Evolutionary conservation across 2,888 invertebrate genomes (phyloP).

Genomic region (Catocala fraxini): DNA sequence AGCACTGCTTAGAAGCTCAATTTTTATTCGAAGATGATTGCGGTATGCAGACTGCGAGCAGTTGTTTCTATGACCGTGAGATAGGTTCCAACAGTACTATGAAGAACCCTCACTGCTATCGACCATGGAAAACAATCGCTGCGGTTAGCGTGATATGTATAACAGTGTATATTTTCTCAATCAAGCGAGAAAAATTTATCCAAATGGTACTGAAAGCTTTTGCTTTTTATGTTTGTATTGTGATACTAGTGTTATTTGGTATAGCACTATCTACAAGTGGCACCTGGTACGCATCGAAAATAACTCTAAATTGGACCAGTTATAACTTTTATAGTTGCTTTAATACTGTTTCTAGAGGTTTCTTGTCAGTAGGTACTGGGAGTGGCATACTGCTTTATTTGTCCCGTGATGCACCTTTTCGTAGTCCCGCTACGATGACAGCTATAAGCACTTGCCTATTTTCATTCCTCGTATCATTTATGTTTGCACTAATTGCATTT

Average conservation of each 20-base stretch:
- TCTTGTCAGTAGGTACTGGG: constrained; percentile 70
- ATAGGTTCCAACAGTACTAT: constrained; percentile 68
- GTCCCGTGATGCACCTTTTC: constrained; percentile 70
- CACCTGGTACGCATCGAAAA: constrained; percentile 71
- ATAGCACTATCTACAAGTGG: constrained; percentile 72
- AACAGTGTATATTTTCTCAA: constrained; percentile 64
- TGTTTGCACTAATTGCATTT: constrained; percentile 67
- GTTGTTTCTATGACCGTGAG: constrained; percentile 72
- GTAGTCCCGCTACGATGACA: constrained; percentile 79
- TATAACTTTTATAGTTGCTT: constrained; percentile 52
- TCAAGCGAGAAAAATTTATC: constrained; percentile 68
- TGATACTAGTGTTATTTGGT: constrained; percentile 67
- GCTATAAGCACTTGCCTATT: constrained; percentile 67
- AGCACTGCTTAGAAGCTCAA: constrained; percentile 78
- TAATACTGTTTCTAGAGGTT: constrained; percentile 59
- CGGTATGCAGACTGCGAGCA: constrained; percentile 76
- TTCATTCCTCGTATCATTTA: constrained; percentile 60
- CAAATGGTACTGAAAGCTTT: constrained; percentile 61
- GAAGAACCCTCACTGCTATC: constrained; percentile 52
- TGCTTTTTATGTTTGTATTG: constrained; percentile 58
- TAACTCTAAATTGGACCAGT: constrained; percentile 56
- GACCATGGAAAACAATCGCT: constrained; percentile 67
- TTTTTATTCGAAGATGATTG: constrained; percentile 71
- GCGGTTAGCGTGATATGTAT: constrained; percentile 54
- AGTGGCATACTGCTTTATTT: constrained; percentile 71